These are phyloP conservation scores for Gymnorhina tibicen DNA, from an alignment of 2,113 vertebrate species.

Conservation along the genomic window DNA sequence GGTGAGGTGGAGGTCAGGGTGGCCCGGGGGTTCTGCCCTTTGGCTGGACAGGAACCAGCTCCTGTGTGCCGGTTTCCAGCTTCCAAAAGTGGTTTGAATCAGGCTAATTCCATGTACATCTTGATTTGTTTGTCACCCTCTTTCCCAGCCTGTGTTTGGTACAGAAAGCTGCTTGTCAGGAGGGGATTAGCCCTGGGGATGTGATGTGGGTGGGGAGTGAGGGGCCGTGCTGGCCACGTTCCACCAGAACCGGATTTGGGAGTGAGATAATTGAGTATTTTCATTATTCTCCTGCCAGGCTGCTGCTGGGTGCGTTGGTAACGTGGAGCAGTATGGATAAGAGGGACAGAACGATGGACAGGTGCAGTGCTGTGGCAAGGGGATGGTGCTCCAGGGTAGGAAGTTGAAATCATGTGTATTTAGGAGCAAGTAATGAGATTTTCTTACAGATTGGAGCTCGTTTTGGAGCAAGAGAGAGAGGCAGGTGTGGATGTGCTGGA, in stretches of 20 bases:
- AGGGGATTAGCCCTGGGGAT: not conserved
- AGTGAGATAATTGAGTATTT: not conserved
- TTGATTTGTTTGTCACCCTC: not conserved
- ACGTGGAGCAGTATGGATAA: not conserved
- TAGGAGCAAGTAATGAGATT: not conserved
- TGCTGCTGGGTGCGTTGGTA: not conserved
- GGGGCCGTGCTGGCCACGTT: not conserved
- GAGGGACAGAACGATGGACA: not conserved
- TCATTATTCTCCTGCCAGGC: not conserved
- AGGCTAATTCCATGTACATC: accelerated
- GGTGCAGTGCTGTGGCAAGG: not conserved
- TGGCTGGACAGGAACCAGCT: not conserved
- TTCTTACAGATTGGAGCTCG: not conserved
- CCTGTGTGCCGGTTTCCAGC: not conserved
- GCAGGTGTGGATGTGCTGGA: not conserved
- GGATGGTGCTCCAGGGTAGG: not conserved
- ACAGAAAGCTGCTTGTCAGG: not conserved
- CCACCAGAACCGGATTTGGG: not conserved
- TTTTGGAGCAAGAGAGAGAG: not conserved
- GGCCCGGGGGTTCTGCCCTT: not conserved
- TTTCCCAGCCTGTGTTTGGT: not conserved
- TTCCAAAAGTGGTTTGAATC: not conserved
- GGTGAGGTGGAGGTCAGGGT: not conserved
- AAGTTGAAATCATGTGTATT: not conserved
- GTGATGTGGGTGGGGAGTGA: not conserved